These are phyloP conservation scores for Eupelmus urozonus DNA, from an alignment of 2,888 invertebrate species.

Conservation along the genomic window DNA sequence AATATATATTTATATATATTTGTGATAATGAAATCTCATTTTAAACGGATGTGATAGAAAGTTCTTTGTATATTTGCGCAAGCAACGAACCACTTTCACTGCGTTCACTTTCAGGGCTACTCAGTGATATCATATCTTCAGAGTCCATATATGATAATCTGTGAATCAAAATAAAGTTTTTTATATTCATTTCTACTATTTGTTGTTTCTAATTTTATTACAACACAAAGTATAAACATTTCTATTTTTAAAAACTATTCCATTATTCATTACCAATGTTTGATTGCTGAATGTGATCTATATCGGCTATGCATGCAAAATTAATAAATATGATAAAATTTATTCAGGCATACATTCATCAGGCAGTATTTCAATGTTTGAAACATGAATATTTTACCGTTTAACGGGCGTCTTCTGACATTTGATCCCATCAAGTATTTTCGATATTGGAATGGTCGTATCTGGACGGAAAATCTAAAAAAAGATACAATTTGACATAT, in stretches of 20 bases:
- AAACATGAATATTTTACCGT: constrained; percentile 65
- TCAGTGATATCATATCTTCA: constrained; percentile 69
- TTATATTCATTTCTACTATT: constrained; percentile 7
- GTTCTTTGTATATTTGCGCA: constrained; percentile 74
- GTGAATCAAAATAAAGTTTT: constrained; percentile 54
- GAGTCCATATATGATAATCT: constrained; percentile 69
- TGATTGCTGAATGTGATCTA: constrained; percentile 68
- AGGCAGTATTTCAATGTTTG: constrained; percentile 31
- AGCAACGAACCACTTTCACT: constrained; percentile 69
- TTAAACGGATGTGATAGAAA: constrained; percentile 74
- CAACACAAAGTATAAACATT: neutral
- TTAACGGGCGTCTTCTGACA: constrained; percentile 68
- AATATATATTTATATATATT: constrained; percentile 23
- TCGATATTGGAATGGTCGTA: constrained; percentile 72
- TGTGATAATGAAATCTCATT: constrained; percentile 48
- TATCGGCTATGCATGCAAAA: constrained; percentile 73
- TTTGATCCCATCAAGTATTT: constrained; percentile 73
- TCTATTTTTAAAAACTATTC: constrained; percentile 39
- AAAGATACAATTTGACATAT: constrained; percentile 9
- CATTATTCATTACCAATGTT: constrained; percentile 68
- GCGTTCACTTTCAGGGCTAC: constrained; percentile 69
- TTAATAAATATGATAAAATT: constrained; percentile 57
- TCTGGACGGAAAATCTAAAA: constrained; percentile 75
- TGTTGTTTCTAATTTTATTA: neutral
- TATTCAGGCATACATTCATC: constrained; percentile 39